A percentile compares a stretch with the other conserved stretches of the same genome.
These are phyloP conservation scores for Scylla paramamosain DNA, from an alignment of 1,140 invertebrate species.

Conservation along the genomic window DNA sequence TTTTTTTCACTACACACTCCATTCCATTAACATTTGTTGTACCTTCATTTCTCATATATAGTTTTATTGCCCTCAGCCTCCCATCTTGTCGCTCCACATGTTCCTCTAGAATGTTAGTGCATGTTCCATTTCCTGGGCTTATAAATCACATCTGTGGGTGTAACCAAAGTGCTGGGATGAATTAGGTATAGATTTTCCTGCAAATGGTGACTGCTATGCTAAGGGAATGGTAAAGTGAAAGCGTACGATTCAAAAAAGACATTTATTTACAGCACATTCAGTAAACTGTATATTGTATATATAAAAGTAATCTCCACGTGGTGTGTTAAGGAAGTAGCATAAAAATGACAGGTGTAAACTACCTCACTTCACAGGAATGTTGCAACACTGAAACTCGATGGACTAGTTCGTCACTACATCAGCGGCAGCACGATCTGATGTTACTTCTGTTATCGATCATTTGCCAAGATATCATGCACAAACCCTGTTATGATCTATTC, in stretches of 20 bases:
- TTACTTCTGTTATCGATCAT: background rate
- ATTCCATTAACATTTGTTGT: too few species aligned
- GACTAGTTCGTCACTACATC: background rate
- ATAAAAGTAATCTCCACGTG: background rate
- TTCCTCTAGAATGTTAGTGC: too few species aligned
- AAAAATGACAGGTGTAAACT: constrained; percentile 7
- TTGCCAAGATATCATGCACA: background rate
- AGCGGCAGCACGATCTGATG: background rate
- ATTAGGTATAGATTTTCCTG: too few species aligned
- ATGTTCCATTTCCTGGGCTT: too few species aligned
- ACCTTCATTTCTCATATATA: too few species aligned
- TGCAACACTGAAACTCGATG: background rate
- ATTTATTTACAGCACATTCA: constrained; percentile 16
- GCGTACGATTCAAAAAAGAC: background rate
- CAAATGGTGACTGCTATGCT: too few species aligned
- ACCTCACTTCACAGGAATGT: background rate
- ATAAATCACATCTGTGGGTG: too few species aligned
- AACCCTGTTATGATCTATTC: background rate
- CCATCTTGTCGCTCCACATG: too few species aligned
- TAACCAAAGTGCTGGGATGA: too few species aligned
- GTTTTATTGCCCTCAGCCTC: too few species aligned
- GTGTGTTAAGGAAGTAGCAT: constrained; percentile 11
- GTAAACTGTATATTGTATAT: constrained; percentile 4
- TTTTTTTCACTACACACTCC: too few species aligned
- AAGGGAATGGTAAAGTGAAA: background rate